These are phyloP conservation scores for Raphicerus campestris DNA, from an alignment of 2,113 vertebrate genomes.

Conservation along the genomic window DNA sequence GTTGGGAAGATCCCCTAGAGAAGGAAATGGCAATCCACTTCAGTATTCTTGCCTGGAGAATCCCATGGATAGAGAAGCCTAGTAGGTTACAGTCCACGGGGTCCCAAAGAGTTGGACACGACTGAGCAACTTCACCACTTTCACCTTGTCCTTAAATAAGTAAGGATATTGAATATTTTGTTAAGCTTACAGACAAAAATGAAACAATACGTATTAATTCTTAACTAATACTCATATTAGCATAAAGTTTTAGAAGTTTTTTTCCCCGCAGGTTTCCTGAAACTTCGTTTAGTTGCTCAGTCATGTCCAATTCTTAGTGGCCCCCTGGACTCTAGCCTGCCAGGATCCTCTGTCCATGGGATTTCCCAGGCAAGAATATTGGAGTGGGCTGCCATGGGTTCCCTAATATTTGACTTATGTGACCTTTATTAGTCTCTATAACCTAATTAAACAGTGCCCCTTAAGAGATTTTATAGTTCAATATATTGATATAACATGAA, in stretches of 20 bases:
- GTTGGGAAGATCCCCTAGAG: too few species aligned
- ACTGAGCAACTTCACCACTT: too few species aligned
- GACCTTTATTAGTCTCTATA: neutral
- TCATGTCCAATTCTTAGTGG: neutral
- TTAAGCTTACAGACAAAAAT: neutral
- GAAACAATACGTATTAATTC: neutral
- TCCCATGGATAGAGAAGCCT: too few species aligned
- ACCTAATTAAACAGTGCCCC: neutral
- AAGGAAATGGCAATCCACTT: too few species aligned
- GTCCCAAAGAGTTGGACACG: too few species aligned
- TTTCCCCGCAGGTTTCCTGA: neutral
- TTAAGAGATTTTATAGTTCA: neutral
- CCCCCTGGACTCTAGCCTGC: neutral
- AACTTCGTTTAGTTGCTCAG: neutral
- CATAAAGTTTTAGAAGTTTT: neutral
- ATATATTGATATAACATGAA: neutral
- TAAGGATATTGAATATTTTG: neutral
- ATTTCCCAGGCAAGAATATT: neutral
- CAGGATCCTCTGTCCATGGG: neutral
- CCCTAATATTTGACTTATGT: neutral
- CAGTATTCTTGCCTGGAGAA: too few species aligned
- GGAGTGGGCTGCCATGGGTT: neutral
- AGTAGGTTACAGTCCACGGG: too few species aligned
- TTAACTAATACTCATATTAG: neutral
- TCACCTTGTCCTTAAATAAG: neutral